Base-by-base conservation (phyloP, 2,113 vertebrate genomes). In the Vulpes vulpes region DNA sequence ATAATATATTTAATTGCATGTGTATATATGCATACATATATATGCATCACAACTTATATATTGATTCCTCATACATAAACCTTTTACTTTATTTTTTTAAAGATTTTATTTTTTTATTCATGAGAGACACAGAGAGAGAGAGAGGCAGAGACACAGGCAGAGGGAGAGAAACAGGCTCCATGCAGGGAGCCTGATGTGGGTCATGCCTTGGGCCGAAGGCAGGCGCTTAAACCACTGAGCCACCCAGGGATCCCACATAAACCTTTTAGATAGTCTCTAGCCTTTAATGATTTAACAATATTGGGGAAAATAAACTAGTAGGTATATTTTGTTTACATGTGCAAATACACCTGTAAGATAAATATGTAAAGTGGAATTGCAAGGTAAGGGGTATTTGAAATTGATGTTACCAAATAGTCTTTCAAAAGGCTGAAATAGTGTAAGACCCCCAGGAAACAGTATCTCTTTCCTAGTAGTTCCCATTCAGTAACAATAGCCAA, bases 271-370 rank as follows among this genome's bases (percentile, higher is more conserved):
- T 69, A 78, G 12, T 93, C 65, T 82, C 30, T 90, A 91, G n/a
- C 27, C 53, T 94, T 94, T 88, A 22, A 57, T 95, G 17, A 91
- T 94, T 82, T 86, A 82, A 78, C 27, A 78, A 11, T 85, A 82
- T 49, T 71, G 71, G 35, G 81, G 79, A 85, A 59, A 49, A 59
- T 82, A 62, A n/a, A 23, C 57, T 32, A 20, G 82, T 64, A 88
- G 43, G n/a, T 78, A 12, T 19, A 62, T 82, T 89, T 30, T 93
- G 62, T 62, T 49, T 93, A 89, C 32, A 25, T 38, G 2, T 51
- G 19, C 78, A 25, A 84, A 49, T 96, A 51, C 32, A 35, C 23
- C 27, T 71, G 6, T 88, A n/a, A 78, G 64, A 82, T 74, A 91
- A n/a, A 82, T 38, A 71, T 74, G 5, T 22, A 53, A 65, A 79